phyloP scores from a whole-genome alignment of 2,888 invertebrate genomes.

The Acrobasis consociella region DNA sequence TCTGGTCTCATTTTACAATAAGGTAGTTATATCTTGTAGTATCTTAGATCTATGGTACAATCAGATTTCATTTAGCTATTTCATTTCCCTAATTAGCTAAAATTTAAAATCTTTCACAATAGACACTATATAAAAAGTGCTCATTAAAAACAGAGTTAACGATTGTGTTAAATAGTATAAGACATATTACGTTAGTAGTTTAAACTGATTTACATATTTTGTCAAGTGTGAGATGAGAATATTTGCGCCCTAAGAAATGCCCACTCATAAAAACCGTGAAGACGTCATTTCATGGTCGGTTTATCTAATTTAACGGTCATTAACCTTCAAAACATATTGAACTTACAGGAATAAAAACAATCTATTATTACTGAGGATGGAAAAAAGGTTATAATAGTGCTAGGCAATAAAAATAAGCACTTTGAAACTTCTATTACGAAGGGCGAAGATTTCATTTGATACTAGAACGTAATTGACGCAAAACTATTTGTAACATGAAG shows the following conservation, averaged over 20 bases:
- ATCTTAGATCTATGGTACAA: too few relatives aligned
- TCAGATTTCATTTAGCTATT: too few relatives aligned
- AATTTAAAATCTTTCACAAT: not conserved
- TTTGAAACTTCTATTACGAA: too few relatives aligned
- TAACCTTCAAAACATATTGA: constrained; percentile 10
- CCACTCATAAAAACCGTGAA: constrained; percentile 1
- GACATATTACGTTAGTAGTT: not conserved
- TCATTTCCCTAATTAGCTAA: not conserved
- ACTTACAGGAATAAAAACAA: not conserved
- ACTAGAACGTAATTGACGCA: too few relatives aligned
- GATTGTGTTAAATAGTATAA: not conserved
- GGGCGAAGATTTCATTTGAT: too few relatives aligned
- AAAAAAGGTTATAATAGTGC: too few relatives aligned
- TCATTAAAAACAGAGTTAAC: constrained; percentile 8
- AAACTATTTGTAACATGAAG: too few relatives aligned
- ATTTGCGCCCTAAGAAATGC: constrained; percentile 2
- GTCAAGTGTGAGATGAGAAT: not conserved
- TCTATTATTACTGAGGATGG: not conserved
- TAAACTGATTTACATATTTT: constrained; percentile 10
- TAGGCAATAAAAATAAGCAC: too few relatives aligned
- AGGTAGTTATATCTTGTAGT: too few relatives aligned
- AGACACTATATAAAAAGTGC: not conserved
- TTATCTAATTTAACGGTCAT: constrained; percentile 15
- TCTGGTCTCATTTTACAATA: too few relatives aligned
- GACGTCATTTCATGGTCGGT: constrained; percentile 2